Base-by-base conservation (phyloP, 2,797 vertebrate species). In the Sebastes itinus region DNA sequence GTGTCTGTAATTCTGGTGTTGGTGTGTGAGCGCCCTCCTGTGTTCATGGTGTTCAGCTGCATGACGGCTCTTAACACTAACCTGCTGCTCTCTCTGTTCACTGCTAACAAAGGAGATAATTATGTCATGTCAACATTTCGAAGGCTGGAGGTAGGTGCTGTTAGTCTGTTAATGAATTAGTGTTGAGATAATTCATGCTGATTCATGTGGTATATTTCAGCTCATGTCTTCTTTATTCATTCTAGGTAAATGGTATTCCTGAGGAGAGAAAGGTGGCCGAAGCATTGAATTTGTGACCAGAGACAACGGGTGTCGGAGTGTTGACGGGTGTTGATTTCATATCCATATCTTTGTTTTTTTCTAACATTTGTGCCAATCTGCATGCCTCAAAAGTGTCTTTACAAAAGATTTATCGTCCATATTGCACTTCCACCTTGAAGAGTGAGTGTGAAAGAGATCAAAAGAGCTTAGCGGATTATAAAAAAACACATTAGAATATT, bases 171-270 rank as follows among this genome's bases (percentile, higher is more conserved):
- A 2, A 7, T 63, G 20, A 33, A 18, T 68, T 11, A 20, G 54
- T 60, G 42, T 32, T 8, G 22, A 49, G 18, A 74, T 52, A 11
- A 78, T 25, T 60, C 1, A 75, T 27, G 8, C 14, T 16, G 56
- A 1, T 58, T 58, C 58, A 20, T 10, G 13, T 1, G 12, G 55
- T 27, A 6, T 55, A 6, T 56, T 49, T 62, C 2, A 67, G 13
- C 20, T 78, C 9, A n/a, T 59, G 49, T 73, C 9, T 68, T 28
- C 11, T n/a, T 0, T 11, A 11, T 81, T 69, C 72, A 0, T 92
- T 95, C 59, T 86, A 99, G 98, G 97, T 99, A 98, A 99, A 99
- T 99, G 99, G 98, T 97, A 99, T 99, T 96, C 98, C 98, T 99
- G 99, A 99, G 92, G 98, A 99, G 91, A 96, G 98, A 83, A 99